A percentile compares a stretch with the other conserved stretches of the same genome.
Evolutionary conservation across 2,797 vertebrate genomes (phyloP).

Genomic region (Paratrypauchen microcephalus): DNA sequence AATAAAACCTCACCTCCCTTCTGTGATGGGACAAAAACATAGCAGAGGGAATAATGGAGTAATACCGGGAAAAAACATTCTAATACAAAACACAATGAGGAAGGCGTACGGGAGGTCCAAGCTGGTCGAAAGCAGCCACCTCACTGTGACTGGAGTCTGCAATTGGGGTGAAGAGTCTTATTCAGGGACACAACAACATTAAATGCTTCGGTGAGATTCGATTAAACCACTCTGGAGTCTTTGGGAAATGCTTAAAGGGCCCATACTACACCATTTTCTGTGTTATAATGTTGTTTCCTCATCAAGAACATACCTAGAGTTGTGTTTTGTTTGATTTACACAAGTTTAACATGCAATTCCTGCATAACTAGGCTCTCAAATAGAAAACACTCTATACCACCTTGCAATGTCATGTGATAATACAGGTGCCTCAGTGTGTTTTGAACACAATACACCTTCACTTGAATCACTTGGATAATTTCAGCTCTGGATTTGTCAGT

Average conservation of each 20-base stretch:
- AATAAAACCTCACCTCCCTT: background rate
- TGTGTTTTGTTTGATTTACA: no score
- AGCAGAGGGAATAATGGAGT: background rate
- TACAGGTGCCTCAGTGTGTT: no score
- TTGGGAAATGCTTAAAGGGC: background rate
- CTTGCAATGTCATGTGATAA: no score
- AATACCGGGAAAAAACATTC: background rate
- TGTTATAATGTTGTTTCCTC: no score
- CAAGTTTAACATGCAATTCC: no score
- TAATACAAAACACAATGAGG: background rate
- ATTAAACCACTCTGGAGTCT: background rate
- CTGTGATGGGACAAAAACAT: background rate
- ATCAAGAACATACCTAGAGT: no score
- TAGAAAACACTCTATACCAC: no score
- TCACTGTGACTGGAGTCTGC: background rate
- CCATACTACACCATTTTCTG: no score
- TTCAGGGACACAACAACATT: background rate
- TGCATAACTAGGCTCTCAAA: no score
- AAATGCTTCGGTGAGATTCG: background rate
- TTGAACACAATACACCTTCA: no score
- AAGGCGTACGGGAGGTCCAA: background rate
- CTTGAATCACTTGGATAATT: no score
- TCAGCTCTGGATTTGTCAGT: no score
- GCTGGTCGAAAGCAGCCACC: background rate
- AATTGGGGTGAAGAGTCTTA: background rate